Conservation (phyloP, 2,113 vertebrate genomes). For the Nothoprocta perdicaria region DNA sequence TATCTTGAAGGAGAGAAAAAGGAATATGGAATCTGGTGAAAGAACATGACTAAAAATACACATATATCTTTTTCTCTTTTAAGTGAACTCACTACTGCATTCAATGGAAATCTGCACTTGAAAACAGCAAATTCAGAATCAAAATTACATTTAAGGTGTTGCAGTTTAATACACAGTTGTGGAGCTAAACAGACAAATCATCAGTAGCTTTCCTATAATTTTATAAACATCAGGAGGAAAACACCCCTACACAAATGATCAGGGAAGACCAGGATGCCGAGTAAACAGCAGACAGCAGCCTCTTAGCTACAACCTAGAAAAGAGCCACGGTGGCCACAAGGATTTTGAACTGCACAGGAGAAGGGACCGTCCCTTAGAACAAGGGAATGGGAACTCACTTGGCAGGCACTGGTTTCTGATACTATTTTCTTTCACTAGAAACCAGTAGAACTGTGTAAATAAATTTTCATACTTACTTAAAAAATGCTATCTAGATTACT, state of each 20-base stretch:
- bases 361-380: neutral
- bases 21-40: neutral
- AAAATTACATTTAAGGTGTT: neutral
- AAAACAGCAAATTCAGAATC: neutral
- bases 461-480: neutral
- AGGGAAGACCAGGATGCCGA: neutral
- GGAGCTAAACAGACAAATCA: neutral
- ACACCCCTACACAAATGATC: neutral
- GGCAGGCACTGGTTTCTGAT: neutral
- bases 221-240: neutral
- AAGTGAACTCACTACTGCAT: neutral
- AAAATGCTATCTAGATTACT: neutral
- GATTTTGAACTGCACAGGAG: neutral
- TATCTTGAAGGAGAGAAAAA: neutral
- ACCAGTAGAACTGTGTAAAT: neutral
- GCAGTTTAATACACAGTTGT: neutral
- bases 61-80: neutral
- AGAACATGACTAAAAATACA: neutral
- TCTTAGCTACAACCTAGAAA: too few relatives aligned
- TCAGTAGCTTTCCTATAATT: neutral
- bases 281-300: neutral
- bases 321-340: neutral
- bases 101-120: neutral
- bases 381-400: neutral
- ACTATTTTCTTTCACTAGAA: neutral